Evolutionary conservation across 2,797 vertebrate species (phyloP).

Genomic region (Kryptolebias ocellatus): DNA sequence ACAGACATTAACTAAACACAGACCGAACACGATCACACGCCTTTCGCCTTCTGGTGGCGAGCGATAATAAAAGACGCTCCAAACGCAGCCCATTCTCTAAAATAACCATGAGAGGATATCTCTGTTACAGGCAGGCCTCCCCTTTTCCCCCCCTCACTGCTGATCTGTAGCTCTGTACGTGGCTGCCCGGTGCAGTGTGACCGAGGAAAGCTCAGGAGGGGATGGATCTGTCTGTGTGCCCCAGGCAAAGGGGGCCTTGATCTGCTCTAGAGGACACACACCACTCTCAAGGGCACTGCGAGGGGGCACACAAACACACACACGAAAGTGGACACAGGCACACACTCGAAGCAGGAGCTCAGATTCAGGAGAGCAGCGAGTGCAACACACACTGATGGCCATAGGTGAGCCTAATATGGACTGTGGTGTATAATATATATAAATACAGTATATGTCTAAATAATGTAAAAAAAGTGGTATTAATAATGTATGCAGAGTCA

Average conservation of each 20-base stretch:
- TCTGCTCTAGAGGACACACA: slow-evolving; percentile 68
- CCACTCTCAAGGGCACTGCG: slow-evolving; percentile 62
- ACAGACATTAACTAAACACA: too few relatives aligned
- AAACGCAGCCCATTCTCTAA: too few relatives aligned
- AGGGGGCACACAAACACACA: slow-evolving; percentile 25
- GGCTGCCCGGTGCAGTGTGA: slow-evolving; percentile 64
- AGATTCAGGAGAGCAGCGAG: slow-evolving; percentile 15
- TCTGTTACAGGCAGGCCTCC: not conserved
- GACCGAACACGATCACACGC: too few relatives aligned
- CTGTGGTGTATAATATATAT: slow-evolving; percentile 20
- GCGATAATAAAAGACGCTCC: too few relatives aligned
- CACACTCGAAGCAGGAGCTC: slow-evolving; percentile 5
- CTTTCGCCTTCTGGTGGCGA: too few relatives aligned
- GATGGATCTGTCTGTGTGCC: slow-evolving; percentile 60
- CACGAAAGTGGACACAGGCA: not conserved
- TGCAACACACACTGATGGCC: not conserved
- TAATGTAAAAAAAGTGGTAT: slow-evolving; percentile 53
- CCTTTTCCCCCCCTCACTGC: slow-evolving; percentile 4
- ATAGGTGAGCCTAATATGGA: not conserved
- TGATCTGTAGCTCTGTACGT: slow-evolving; percentile 48
- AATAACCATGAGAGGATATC: too few relatives aligned
- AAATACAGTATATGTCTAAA: slow-evolving; percentile 34
- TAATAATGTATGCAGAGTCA: slow-evolving; percentile 69
- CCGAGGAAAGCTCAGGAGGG: slow-evolving; percentile 58
- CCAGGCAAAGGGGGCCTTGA: slow-evolving; percentile 56